These are phyloP conservation scores for Cabera pusaria DNA, from an alignment of 2,888 invertebrate species.

Conservation along the genomic window DNA sequence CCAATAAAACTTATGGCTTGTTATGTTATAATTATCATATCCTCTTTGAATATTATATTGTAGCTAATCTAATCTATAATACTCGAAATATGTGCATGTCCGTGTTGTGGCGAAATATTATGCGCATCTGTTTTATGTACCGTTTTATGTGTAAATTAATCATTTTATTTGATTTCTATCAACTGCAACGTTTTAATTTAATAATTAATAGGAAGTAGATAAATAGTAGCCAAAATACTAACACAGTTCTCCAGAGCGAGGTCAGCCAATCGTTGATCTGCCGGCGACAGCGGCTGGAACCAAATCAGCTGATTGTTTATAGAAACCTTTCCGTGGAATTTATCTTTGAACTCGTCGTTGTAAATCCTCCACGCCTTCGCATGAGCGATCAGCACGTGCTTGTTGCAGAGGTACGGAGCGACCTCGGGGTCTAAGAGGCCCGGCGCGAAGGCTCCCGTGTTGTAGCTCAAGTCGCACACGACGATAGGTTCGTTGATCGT, in stretches of 20 bases:
- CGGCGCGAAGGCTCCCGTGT: conserved; percentile 40
- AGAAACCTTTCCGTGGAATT: conserved; percentile 41
- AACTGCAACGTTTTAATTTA: no score
- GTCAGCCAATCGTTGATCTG: conserved; percentile 79
- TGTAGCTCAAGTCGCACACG: conserved; percentile 21
- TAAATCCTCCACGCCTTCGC: conserved; percentile 82
- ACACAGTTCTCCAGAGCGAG: conserved; percentile 64
- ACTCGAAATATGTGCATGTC: no score
- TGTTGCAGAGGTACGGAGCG: conserved; percentile 47
- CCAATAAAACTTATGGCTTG: no score
- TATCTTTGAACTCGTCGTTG: conserved; percentile 69
- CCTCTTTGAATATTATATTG: no score
- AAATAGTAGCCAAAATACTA: no score
- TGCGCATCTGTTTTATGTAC: no score
- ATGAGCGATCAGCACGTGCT: conserved; percentile 86
- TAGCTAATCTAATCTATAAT: no score
- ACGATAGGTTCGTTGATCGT: conserved; percentile 37
- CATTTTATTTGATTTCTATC: no score
- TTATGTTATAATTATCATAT: no score
- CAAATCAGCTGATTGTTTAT: conserved; percentile 58
- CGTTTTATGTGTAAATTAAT: no score
- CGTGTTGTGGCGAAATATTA: no score
- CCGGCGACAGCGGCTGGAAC: conserved; percentile 67
- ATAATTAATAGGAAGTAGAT: no score
- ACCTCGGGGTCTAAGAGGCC: conserved; percentile 20